A percentile compares a stretch with the other conserved stretches of the same genome.
phyloP scores from a whole-genome alignment of 2,888 invertebrate genomes.

The Geophilus truncorum region DNA sequence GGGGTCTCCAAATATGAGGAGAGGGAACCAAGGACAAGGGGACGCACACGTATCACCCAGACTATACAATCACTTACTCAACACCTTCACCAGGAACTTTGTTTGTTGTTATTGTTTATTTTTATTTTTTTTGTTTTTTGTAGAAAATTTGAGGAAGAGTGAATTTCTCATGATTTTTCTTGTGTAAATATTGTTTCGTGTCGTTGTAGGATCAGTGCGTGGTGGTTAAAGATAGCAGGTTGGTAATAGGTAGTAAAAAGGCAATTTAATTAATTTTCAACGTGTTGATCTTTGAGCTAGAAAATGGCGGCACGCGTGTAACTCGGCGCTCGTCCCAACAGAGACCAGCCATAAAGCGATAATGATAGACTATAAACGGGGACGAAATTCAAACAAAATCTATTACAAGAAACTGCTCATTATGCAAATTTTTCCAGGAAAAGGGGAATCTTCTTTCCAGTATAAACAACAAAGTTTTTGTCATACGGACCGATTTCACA shows the following conservation, averaged over 20 bases:
- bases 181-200: too few relatives aligned
- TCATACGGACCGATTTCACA: background rate
- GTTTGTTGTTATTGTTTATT: too few relatives aligned
- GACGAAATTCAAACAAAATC: background rate
- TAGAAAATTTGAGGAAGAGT: background rate
- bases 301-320: constrained; percentile 18
- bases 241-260: background rate
- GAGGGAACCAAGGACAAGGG: background rate
- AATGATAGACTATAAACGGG: constrained; percentile 28
- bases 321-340: background rate
- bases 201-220: background rate
- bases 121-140: too few relatives aligned
- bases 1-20: background rate
- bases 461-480: background rate
- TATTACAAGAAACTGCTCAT: constrained; percentile 29
- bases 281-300: background rate
- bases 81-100: too few relatives aligned
- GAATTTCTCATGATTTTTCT: too few relatives aligned
- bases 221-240: background rate
- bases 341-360: constrained; percentile 13
- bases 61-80: background rate
- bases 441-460: background rate
- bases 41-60: background rate
- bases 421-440: constrained; percentile 30
- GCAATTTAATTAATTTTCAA: background rate